These are phyloP conservation scores for Campoplex nolae DNA, from an alignment of 2,888 invertebrate species.

Conservation along the genomic window DNA sequence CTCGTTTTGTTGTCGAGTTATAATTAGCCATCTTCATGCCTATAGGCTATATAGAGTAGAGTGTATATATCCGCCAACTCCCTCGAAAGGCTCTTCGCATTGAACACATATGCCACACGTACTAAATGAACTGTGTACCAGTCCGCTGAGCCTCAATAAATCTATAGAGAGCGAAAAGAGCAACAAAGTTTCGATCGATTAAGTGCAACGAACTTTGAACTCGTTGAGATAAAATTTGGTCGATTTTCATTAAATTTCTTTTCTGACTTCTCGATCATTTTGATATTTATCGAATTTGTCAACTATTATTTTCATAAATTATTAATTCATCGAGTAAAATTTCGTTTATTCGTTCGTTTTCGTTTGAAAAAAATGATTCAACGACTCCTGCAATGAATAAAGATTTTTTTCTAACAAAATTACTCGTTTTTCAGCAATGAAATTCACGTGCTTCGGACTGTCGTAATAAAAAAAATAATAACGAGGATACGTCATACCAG, in stretches of 20 bases:
- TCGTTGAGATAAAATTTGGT: neutral
- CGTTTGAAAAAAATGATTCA: neutral
- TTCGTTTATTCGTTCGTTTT: neutral
- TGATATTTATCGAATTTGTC: neutral
- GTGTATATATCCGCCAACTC: slow-evolving; percentile 27
- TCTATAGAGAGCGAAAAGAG: slow-evolving; percentile 10
- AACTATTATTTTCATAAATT: neutral
- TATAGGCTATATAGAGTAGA: slow-evolving; percentile 32
- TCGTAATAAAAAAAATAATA: slow-evolving; percentile 1
- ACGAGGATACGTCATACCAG: slow-evolving; percentile 18
- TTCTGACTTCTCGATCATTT: neutral
- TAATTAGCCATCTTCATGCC: slow-evolving; percentile 77
- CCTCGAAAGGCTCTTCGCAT: slow-evolving; percentile 1
- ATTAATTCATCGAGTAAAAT: neutral
- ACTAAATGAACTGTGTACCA: slow-evolving; percentile 42
- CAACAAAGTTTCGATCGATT: neutral
- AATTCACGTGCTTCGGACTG: neutral
- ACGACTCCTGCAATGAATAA: neutral
- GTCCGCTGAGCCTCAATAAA: neutral
- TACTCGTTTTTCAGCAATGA: neutral
- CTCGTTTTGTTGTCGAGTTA: slow-evolving; percentile 77
- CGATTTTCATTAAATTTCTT: neutral
- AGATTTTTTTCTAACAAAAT: neutral
- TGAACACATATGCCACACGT: slow-evolving; percentile 21
- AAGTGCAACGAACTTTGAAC: neutral